phyloP scores from a whole-genome alignment of 2,797 vertebrate species.

The Leucoraja ocellata region DNA sequence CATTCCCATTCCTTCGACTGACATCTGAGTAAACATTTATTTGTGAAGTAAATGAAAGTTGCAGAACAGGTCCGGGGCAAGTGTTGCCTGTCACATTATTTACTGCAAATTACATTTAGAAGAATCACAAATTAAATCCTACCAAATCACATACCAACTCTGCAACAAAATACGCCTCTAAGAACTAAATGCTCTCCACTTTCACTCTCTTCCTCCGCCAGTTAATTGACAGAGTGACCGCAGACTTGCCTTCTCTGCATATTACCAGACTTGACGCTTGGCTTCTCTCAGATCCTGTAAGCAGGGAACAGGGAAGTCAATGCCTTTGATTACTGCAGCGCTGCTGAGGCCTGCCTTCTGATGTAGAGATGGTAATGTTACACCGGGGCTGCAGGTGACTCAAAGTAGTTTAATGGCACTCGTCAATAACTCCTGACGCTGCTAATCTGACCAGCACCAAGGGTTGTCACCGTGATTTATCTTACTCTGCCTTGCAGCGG shows the following conservation, averaged over 20 bases:
- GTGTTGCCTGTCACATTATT: neutral
- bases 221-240: neutral
- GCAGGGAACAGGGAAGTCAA: neutral
- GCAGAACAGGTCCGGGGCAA: neutral
- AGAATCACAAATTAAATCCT: neutral
- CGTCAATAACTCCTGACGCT: neutral
- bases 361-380: neutral
- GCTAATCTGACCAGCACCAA: neutral
- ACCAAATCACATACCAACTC: neutral
- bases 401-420: neutral
- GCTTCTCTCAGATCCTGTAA: too few species aligned
- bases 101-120: slow-evolving; percentile 29
- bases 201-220: neutral
- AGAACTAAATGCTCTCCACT: neutral
- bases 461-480: slow-evolving; percentile 12
- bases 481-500: neutral
- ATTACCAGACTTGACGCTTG: neutral
- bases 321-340: neutral
- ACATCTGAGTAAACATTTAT: neutral
- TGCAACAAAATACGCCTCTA: neutral
- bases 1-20: too few species aligned
- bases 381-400: neutral
- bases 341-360: neutral
- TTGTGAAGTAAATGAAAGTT: neutral
- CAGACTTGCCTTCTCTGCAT: neutral